Evolutionary conservation across 1,140 invertebrate genomes (phyloP), one percentile per base, ranked within the genome.

Genomic region (Achroia grisella): DNA sequence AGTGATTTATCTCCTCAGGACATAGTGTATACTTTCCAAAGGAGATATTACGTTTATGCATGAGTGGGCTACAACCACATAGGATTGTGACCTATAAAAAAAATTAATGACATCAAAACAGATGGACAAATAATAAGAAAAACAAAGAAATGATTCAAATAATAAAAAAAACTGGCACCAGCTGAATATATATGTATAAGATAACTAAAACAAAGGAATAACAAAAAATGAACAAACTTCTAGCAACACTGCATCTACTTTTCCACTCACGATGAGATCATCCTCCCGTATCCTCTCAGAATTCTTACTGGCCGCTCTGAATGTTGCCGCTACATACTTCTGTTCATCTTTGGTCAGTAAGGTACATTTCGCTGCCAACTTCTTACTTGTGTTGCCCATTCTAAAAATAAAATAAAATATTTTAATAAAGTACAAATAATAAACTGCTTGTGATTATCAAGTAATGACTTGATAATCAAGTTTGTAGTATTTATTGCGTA

Each of bases 311-410:
- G 86, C 89, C 2, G 87, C 75, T 29, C 86, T 68, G 74, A 90
- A 90, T 10, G 88, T 89, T 36, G 86, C 83, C 3, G 88, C 89
- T 1, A 90, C 86, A 59, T 89, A 86, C 48, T 88, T 86, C 66
- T 89, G 88, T 54, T 90, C 89, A 34, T 89, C 88, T 71, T 87
- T 88, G 0, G 88, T 88, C 8, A 90, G 67, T 14, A 89, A 80
- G 2, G 87, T 87, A 66, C 88, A 89, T 70, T 89, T 89, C 17
- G 88, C 88, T n/a, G 89, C 88, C 43, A 89, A 63, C 57, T 88
- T 89, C 57, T 89, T 89, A 62, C 89, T 90, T 57, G 86, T 88
- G 50, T 90, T 90, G 41, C 86, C 86, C 86, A 87, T 87, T 41
- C 76, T 86, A 53, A 2, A 64, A 62, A 8, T 14, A 29, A 44